Evolutionary conservation across 2,888 invertebrate species (phyloP).

Genomic region (Diarsia brunnea): DNA sequence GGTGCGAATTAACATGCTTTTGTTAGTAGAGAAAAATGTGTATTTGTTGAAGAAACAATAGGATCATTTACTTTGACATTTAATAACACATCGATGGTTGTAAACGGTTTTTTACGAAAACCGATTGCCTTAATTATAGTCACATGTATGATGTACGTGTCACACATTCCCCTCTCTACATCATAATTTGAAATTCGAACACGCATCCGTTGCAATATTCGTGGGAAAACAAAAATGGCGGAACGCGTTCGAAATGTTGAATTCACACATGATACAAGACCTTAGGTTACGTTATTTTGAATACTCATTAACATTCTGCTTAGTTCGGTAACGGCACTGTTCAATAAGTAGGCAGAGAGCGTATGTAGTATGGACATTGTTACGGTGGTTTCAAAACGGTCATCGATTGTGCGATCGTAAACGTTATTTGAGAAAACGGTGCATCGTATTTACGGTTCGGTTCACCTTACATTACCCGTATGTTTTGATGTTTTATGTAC

Average conservation of each 20-base stretch:
- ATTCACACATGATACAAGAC: slow-evolving; percentile 51
- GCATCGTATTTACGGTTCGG: slow-evolving; percentile 37
- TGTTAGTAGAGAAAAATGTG: slow-evolving; percentile 17
- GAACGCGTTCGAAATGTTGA: slow-evolving; percentile 50
- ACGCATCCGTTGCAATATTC: slow-evolving; percentile 52
- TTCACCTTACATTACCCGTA: slow-evolving; percentile 24
- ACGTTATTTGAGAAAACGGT: slow-evolving; percentile 61
- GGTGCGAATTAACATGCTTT: slow-evolving; percentile 48
- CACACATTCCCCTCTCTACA: slow-evolving; percentile 8
- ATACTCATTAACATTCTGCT: slow-evolving; percentile 68
- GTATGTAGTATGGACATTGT: slow-evolving; percentile 63
- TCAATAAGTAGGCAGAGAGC: slow-evolving; percentile 65
- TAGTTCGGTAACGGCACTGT: slow-evolving; percentile 67
- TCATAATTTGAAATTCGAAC: slow-evolving; percentile 53
- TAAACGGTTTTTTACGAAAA: background rate
- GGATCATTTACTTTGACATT: background rate
- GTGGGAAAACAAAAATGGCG: slow-evolving; percentile 66
- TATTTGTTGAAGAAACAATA: slow-evolving; percentile 26
- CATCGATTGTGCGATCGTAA: slow-evolving; percentile 57
- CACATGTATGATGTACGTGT: background rate
- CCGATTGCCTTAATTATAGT: background rate
- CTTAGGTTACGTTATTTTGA: slow-evolving; percentile 60
- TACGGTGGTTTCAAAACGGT: slow-evolving; percentile 66
- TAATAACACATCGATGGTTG: background rate
- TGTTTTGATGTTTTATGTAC: slow-evolving; percentile 16